Base-by-base conservation (phyloP, 2,797 vertebrate genomes). In the Chelidonichthys spinosus region DNA sequence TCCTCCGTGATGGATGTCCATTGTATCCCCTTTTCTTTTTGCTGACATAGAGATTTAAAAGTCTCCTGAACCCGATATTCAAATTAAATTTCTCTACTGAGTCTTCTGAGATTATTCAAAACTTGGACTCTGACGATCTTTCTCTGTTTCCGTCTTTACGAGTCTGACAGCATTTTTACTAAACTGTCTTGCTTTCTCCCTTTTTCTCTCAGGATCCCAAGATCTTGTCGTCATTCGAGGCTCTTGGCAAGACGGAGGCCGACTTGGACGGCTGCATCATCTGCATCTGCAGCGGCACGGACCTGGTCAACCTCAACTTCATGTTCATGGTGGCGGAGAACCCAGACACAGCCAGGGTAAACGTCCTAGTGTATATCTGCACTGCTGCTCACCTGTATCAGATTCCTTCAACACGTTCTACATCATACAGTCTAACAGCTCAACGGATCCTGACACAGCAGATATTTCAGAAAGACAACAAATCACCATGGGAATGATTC, bases 251-350 rank as follows among this genome's bases (percentile, higher is more conserved):
- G 89, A 94, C 93, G 0, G 98, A 99, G 90, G 94, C 94, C 1
- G 98, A 99, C 74, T 66, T 99, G 83, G 98, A 99, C 77, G 97
- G 97, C 40, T 96, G 96, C 71, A 95, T 98, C 85, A 96, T 99
- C 74, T 99, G 97, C 72, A 95, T 99, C 85, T 99, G 98, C 94
- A 98, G 97, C 17, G 97, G 97, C 35, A 96, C 95, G 0, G 98
- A 99, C 89, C 95, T 99, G 89, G 98, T 99, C 90, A 99, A 99
- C 95, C 96, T 99, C 91, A 98, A 94, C 93, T 99, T 97, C 90
- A 98, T 96, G 74, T 99, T 96, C 93, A 94, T 99, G 96, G 96
- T 99, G 84, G 96, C 97, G 0, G 98, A 99, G 92, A 98, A 76
- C 76, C 89, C 95, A 2, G 98, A 99, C 85, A 87, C 94, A 46